Base-by-base conservation (phyloP, 2,797 vertebrate species). In the Percopsis omiscomaycus region DNA sequence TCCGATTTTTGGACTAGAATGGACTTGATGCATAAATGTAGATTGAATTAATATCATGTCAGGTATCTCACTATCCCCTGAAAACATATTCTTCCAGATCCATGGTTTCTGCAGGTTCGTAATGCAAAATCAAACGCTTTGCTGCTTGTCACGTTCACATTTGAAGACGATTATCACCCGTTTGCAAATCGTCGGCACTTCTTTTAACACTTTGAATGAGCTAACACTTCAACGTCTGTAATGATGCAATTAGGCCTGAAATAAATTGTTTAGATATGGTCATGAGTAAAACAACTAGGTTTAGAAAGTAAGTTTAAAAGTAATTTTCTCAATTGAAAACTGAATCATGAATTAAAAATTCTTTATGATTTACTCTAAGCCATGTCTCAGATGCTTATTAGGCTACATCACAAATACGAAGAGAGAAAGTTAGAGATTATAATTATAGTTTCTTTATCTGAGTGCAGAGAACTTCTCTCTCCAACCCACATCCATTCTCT, bases 201-300 rank as follows among this genome's bases (percentile, higher is more conserved):
- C 79, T 74, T 89, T 91, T 88, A 83, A 79, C 82, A 77, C 78
- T 64, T 61, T 77, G 56, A 66, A 42, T 53, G 71, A 81, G 45
- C 49, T 81, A 6, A 83, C 84, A 78, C 80, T 71, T 80, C 63
- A 0, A 59, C 16, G 61, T 73, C 61, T 82, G 79, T 84, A 83
- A 89, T 86, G 81, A 85, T 79, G 71, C 71, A 70, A 88, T 87
- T 84, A 86, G 65, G 9, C 6, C 56, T 13, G 55, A 49, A 46
- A 57, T 32, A 78, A 60, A 63, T 1, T 3, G 9, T 61, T 32
- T 59, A 30, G 52, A 64, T 28, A 29, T 16, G 52, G 3, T 50
- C 28, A 22, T 22, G 22, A 22, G 22, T 22, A 22, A 22, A 22
- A 22, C 22, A 22, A 22, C 22, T 22, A 22, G 22, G 22, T 22